These are phyloP conservation scores for sheep (Ovis aries) DNA, from an alignment of 2,113 vertebrate genomes.

Conservation along the genomic window ARS-UI_Ramb_v3.0 NC_056057.1:63322501-63323000, in stretches of 20 bases:
- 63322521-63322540: too few relatives aligned
- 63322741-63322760: not conserved
- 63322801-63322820: not conserved
- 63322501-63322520: too few relatives aligned
- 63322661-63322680: not conserved
- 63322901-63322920: not conserved
- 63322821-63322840: not conserved
- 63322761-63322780: not conserved
- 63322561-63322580: not conserved
- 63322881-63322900: not conserved
- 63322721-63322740: not conserved
- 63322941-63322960: not conserved
- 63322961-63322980: not conserved
- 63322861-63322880: not conserved
- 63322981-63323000: too few relatives aligned
- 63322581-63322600: not conserved
- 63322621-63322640: not conserved
- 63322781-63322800: not conserved
- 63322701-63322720: not conserved
- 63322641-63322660: not conserved
- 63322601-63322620: not conserved
- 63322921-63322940: not conserved
- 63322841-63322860: not conserved
- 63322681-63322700: not conserved
- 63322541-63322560: too few relatives aligned